Percentiles rank a stretch among this genome's conserved stretches.
These are phyloP conservation scores for Mustela lutreola DNA, from an alignment of 2,113 vertebrate genomes.

Conservation along the genomic window DNA sequence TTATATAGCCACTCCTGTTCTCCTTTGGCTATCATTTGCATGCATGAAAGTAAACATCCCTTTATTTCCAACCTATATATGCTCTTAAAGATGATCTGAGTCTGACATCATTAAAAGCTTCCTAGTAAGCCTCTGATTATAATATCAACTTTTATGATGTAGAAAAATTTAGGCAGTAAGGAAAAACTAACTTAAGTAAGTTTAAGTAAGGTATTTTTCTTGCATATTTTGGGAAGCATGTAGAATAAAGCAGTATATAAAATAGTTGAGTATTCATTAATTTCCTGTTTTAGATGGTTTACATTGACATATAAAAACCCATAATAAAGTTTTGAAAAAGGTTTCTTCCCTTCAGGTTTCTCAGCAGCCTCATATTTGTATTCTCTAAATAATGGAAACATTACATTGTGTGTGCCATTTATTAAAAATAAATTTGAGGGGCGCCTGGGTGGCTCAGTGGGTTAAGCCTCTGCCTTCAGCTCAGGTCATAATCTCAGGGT, in stretches of 20 bases:
- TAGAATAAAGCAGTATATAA: neutral
- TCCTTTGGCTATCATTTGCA: neutral
- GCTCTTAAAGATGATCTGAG: neutral
- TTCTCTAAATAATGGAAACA: neutral
- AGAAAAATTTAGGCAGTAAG: neutral
- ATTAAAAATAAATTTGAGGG: neutral
- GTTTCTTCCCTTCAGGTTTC: neutral
- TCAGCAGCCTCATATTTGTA: neutral
- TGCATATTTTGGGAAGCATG: neutral
- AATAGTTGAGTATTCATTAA: neutral
- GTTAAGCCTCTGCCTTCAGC: no score
- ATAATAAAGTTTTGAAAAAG: constrained; percentile 39
- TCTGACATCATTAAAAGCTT: neutral
- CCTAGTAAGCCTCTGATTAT: neutral
- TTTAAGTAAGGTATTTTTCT: neutral
- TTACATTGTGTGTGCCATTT: neutral
- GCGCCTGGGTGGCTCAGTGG: no score
- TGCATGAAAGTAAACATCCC: neutral
- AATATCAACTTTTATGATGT: neutral
- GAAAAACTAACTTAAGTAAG: neutral
- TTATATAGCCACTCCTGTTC: neutral
- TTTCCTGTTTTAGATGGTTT: neutral
- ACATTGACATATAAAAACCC: neutral
- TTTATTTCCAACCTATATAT: neutral
- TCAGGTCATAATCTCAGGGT: no score